Base-by-base conservation (phyloP, 2,113 vertebrate species). In the Channa maculata region DNA sequence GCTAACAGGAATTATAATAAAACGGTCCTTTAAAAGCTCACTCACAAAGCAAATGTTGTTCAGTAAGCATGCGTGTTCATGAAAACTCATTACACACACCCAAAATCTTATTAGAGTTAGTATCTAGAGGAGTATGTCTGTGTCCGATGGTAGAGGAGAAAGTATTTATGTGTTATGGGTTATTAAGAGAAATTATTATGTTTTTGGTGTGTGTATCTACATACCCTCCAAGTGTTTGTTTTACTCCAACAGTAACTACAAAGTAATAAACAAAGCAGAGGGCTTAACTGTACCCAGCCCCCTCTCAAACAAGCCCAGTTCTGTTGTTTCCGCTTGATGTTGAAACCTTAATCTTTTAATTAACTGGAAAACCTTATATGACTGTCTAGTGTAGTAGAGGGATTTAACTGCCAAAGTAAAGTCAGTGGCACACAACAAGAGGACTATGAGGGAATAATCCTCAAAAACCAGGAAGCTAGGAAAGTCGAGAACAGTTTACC, bases 271-370 rank as follows among this genome's bases (percentile, higher is more conserved):
- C 62, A 75, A 86, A 68, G 37, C 55, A 64, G 43, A 59, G 53
- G 69, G 70, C 69, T 89, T 80, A 87, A 15, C 3, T 36, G 11
- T 7, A 15, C n/a, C 54, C 5, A 2, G 45, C 24, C 10, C 59
- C 75, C 44, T 54, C 33, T 63, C 71, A 63, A 67, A 57, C 68
- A 67, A 9, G 24, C 55, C 67, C 53, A 45, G 0, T 79, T 58
- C 66, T 80, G 43, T 77, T 77, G 71, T 71, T 79, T 86, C 50
- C 1, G 5, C 59, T 80, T 48, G 71, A 81, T 77, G 5, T 54
- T 52, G 6, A 78, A 51, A 67, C 2, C 36, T 71, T 91, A 92
- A 92, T 92, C 93, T 84, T 48, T 55, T 92, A 90, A 92, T 74
- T 84, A 74, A 89, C 71, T 82, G 76, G 55, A 87, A 61, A 88